A percentile compares a stretch with the other conserved stretches of the same genome.
These are phyloP conservation scores for Emydoidea blandingii DNA, from an alignment of 2,797 vertebrate species.

Conservation along the genomic window DNA sequence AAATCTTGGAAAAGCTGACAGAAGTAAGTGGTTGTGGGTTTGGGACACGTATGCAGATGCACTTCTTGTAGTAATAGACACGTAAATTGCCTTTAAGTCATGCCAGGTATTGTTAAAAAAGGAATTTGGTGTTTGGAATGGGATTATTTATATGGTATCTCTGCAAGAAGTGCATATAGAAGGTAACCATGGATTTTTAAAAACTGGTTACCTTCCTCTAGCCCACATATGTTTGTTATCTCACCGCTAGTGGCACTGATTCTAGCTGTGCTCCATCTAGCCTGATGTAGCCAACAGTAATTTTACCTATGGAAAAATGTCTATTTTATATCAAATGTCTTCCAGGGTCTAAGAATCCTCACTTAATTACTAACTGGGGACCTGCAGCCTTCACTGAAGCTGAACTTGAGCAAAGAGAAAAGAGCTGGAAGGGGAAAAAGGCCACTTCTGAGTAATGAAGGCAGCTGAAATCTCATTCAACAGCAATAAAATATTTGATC, in stretches of 20 bases:
- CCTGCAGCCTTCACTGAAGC: conserved; percentile 91
- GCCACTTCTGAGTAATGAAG: conserved; percentile 69
- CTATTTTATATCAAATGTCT: conserved; percentile 9
- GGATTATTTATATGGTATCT: neutral
- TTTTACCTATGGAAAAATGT: neutral
- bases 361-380: conserved; percentile 95
- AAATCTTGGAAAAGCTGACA: neutral
- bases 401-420: conserved; percentile 91
- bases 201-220: neutral
- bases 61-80: neutral
- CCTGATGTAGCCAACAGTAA: neutral
- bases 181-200: neutral
- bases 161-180: neutral
- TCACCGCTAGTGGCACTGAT: neutral
- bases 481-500: neutral
- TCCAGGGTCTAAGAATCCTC: conserved; percentile 90
- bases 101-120: neutral
- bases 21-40: neutral
- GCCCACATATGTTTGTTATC: neutral
- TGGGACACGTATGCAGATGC: neutral
- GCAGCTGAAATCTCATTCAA: accelerated
- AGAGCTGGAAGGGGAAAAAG: conserved; percentile 93
- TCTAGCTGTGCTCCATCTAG: neutral
- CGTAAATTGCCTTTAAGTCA: neutral
- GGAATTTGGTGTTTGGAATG: neutral